Evolutionary conservation across 2,113 vertebrate species (phyloP).

Genomic region (Ammospiza caudacuta): DNA sequence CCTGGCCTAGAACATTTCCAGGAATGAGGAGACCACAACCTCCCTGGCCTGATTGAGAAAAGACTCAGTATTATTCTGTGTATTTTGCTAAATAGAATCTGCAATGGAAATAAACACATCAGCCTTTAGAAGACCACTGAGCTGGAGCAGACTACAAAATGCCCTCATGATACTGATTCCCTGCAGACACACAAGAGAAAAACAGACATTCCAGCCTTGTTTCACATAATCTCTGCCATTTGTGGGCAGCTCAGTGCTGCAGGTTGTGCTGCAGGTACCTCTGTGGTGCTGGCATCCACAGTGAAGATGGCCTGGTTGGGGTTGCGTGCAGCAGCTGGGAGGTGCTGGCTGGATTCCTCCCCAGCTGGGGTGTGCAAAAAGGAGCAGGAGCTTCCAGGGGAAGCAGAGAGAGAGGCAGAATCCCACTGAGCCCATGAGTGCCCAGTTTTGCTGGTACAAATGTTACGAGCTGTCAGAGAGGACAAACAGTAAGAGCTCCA

Average conservation of each 20-base stretch:
- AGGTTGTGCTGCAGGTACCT: conserved; percentile 71
- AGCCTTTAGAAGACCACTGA: background rate
- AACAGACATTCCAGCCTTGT: background rate
- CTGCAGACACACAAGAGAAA: background rate
- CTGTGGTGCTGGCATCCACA: conserved; percentile 76
- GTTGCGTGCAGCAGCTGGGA: conserved; percentile 61
- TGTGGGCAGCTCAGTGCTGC: accelerated
- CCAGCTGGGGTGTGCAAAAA: conserved; percentile 64
- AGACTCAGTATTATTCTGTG: background rate
- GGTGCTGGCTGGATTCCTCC: conserved; percentile 53
- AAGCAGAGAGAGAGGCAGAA: conserved; percentile 7
- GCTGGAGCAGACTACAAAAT: background rate
- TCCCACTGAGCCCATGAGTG: background rate
- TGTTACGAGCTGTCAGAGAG: conserved; percentile 72
- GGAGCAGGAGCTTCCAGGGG: conserved; percentile 65
- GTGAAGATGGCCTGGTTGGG: conserved; percentile 86
- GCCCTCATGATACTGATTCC: background rate
- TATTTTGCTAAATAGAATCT: background rate
- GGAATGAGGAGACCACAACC: too few relatives aligned
- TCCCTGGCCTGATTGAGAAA: too few relatives aligned
- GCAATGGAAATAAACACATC: background rate
- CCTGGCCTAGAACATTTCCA: too few relatives aligned
- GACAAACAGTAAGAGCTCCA: conserved; percentile 76
- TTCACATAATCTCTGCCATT: background rate
- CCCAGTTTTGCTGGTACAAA: conserved; percentile 55